These are phyloP conservation scores for Neolamprologus ventralis DNA, from an alignment of 2,113 vertebrate genomes.

Conservation along the genomic window DNA sequence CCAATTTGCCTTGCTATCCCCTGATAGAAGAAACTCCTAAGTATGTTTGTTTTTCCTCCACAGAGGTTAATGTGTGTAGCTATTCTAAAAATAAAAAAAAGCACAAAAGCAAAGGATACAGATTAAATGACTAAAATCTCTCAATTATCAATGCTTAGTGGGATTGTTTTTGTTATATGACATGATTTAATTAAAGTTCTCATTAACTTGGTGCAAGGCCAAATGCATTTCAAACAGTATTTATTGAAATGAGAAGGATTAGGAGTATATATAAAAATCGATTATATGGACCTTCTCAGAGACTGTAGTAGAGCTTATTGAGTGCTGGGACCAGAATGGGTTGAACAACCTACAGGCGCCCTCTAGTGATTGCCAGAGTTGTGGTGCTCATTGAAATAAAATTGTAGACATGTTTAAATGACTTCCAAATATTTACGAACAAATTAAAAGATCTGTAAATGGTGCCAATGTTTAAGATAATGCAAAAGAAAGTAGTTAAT, in stretches of 20 bases:
- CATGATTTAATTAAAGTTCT: not conserved
- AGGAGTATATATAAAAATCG: constrained; percentile 3
- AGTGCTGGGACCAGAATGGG: not conserved
- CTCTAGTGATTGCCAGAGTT: constrained; percentile 41
- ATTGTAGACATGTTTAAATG: not conserved
- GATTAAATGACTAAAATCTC: not conserved
- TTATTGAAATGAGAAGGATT: not conserved
- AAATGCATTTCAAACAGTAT: not conserved
- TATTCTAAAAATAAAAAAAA: not conserved
- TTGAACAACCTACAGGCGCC: constrained; percentile 50
- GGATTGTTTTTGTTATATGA: not conserved
- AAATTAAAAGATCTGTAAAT: not conserved
- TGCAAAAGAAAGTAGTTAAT: not conserved
- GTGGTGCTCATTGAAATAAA: not conserved
- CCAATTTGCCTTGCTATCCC: constrained; percentile 79
- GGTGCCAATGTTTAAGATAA: not conserved
- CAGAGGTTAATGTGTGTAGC: not conserved
- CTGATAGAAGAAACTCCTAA: constrained; percentile 92
- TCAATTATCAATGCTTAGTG: not conserved
- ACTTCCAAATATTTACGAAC: not conserved
- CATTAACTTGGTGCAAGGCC: not conserved
- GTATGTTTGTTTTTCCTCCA: constrained; percentile 70
- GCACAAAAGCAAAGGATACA: not conserved
- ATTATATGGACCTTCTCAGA: not conserved
- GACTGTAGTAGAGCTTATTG: not conserved